These are phyloP conservation scores for Heliothis peltigera DNA, from an alignment of 2,888 invertebrate genomes.

Conservation along the genomic window DNA sequence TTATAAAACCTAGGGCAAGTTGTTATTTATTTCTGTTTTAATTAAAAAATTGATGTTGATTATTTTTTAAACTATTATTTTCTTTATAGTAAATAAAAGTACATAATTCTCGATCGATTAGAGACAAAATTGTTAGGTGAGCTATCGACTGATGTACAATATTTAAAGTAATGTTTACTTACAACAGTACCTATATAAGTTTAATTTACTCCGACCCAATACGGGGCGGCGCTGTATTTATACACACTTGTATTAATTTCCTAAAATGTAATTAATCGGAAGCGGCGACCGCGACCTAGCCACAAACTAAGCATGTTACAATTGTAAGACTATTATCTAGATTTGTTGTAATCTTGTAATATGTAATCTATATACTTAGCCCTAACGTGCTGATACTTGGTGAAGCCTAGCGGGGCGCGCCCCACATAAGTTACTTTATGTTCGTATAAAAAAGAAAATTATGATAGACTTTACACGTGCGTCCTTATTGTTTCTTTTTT, in stretches of 20 bases:
- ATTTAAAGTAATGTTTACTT: conserved; percentile 86
- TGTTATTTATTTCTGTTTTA: conserved; percentile 92
- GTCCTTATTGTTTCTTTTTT: conserved; percentile 88
- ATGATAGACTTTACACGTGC: conserved; percentile 88
- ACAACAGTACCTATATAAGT: conserved; percentile 87
- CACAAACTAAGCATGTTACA: conserved; percentile 86
- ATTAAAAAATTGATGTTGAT: conserved; percentile 84
- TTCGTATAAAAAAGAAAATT: conserved; percentile 89
- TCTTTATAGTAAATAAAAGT: conserved; percentile 86
- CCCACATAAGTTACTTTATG: conserved; percentile 79
- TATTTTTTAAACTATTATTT: conserved; percentile 87
- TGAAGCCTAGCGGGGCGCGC: conserved; percentile 63
- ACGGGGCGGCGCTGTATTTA: conserved; percentile 81
- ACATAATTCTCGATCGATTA: conserved; percentile 88
- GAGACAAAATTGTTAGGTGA: conserved; percentile 89
- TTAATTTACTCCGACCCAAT: conserved; percentile 79
- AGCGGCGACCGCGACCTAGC: conserved; percentile 84
- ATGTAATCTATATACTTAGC: conserved; percentile 84
- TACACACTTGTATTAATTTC: conserved; percentile 87
- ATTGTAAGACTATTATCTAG: conserved; percentile 89
- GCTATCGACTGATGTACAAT: conserved; percentile 90
- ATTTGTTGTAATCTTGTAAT: conserved; percentile 86
- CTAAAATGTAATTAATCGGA: conserved; percentile 87
- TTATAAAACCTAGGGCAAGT: conserved; percentile 90
- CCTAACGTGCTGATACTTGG: conserved; percentile 72